Conservation (phyloP, 2,888 invertebrate genomes). For the Nymphalis c-album region DNA sequence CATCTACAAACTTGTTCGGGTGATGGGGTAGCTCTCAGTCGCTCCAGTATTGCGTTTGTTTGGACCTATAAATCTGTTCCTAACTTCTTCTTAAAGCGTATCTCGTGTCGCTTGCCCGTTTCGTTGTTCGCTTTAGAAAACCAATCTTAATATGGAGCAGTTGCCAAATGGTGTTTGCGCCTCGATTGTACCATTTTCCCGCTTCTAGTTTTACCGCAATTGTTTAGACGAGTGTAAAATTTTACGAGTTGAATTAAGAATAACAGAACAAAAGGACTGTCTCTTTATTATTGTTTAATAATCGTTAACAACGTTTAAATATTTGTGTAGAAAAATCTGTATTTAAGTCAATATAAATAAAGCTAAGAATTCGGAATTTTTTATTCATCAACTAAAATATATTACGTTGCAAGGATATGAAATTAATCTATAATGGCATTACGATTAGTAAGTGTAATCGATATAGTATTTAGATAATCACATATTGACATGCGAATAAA, state of each 20-base stretch:
- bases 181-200: conserved; percentile 42
- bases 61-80: conserved; percentile 75
- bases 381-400: too few species aligned
- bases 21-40: conserved; percentile 53
- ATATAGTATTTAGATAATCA: too few species aligned
- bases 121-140: conserved; percentile 68
- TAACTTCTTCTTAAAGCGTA: conserved; percentile 74
- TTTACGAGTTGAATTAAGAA: conserved; percentile 27
- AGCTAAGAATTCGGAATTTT: too few species aligned
- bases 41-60: conserved; percentile 64
- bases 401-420: too few species aligned
- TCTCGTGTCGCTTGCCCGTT: conserved; percentile 64
- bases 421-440: too few species aligned
- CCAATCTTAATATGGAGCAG: conserved; percentile 76
- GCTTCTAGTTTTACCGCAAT: conserved; percentile 43
- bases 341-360: too few species aligned
- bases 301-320: background rate
- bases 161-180: conserved; percentile 71
- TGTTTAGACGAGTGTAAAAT: conserved; percentile 37
- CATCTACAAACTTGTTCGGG: conserved; percentile 68
- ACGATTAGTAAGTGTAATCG: too few species aligned
- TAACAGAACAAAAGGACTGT: background rate
- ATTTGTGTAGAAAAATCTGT: background rate
- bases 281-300: background rate
- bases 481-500: too few species aligned